Base-by-base conservation (phyloP, 1,140 invertebrate species). In the Bombus superbus region DNA sequence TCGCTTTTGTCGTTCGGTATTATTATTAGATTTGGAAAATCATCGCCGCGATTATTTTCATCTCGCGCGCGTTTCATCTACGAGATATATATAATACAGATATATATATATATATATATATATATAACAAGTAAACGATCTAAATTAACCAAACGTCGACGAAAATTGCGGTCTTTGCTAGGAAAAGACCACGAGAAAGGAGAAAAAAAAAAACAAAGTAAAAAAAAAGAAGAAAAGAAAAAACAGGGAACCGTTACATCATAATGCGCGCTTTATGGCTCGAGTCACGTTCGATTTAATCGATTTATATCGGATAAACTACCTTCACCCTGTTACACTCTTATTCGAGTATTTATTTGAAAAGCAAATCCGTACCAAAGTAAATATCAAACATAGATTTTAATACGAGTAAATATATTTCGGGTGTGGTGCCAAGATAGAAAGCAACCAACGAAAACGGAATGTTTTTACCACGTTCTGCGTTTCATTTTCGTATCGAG, bases 161-260 rank as follows among this genome's bases (percentile, higher is more conserved):
- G 18, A 53, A 53, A 53, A 64, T 64, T 18, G 13, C 13, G 32
- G 15, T 8, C n/a, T 18, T 8, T 8, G 15, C 62, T 18, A 2
- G 1, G 22, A 66, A 32, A 4, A 32, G 15, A 13, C 1, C 5
- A 2, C 18, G 22, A 0, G 18, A 8, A 38, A 2, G 32, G 32
- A 32, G 32, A 32, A 38, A 38, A 38, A 38, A 38, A 38, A 1
- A 53, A 8, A 53, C 18, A 22, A 53, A 8, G 18, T 0, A 5
- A 0, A 53, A 53, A 0, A 0, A 22, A 6, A 53, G 6, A 2
- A 53, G 6, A 53, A 2, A 0, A 15, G 0, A 53, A 6, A 18
- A 53, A 18, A 18, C 5, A 22, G 47, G 18, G 18, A 66, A 32
- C n/a, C 0, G 18, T 66, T 66, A 32, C 32, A 15, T 66, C 62